Percentiles rank a stretch among this genome's conserved stretches.
Conservation (phyloP, 2,113 vertebrate genomes). For the Catharus bicknelli region DNA sequence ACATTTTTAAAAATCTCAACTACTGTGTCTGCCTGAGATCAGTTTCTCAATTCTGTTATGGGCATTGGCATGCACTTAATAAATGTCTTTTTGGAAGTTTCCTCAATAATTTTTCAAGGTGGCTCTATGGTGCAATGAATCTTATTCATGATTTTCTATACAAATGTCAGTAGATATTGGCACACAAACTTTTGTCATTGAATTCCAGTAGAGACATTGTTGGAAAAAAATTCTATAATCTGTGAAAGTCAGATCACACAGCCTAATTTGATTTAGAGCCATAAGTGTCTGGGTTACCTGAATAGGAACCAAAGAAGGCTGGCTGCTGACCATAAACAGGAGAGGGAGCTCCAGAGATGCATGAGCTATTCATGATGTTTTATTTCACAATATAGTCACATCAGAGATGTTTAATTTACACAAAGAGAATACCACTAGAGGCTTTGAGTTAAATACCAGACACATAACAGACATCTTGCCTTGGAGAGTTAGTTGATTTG, state of each 20-base stretch:
- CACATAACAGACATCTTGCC: background rate
- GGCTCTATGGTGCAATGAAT: background rate
- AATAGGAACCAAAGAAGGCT: background rate
- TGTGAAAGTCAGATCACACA: background rate
- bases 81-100: background rate
- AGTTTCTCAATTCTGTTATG: background rate
- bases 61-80: background rate
- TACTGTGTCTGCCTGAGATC: background rate
- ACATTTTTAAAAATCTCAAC: background rate
- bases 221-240: background rate
- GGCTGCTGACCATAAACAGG: conserved; percentile 6
- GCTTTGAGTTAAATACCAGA: conserved; percentile 36
- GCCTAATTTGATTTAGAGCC: background rate
- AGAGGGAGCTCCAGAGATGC: conserved; percentile 57
- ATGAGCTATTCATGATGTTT: background rate
- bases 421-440: background rate
- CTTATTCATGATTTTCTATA: background rate
- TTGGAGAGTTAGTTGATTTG: conserved; percentile 10
- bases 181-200: background rate
- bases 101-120: background rate
- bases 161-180: background rate
- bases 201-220: background rate
- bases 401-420: conserved; percentile 17
- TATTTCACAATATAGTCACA: conserved; percentile 8
- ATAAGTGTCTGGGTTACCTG: background rate